phyloP scores from a whole-genome alignment of 2,113 vertebrate species.

The Ahaetulla prasina region DNA sequence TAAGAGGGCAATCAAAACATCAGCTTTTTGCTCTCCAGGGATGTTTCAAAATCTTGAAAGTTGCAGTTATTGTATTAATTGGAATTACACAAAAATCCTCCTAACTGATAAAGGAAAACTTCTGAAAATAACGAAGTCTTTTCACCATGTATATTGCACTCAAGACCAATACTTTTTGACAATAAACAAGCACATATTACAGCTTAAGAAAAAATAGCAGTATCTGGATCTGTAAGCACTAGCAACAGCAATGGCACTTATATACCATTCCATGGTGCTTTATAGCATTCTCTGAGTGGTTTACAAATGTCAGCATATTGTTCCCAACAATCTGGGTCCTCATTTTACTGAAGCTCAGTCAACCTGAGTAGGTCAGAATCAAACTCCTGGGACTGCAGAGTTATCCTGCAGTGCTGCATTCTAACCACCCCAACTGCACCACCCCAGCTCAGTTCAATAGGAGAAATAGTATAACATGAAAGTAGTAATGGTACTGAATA shows the following conservation, averaged over 20 bases:
- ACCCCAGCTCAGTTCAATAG: neutral
- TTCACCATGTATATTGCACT: neutral
- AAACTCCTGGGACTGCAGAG: neutral
- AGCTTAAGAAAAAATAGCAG: neutral
- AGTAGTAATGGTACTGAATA: neutral
- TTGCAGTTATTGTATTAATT: neutral
- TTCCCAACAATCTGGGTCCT: neutral
- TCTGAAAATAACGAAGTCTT: neutral
- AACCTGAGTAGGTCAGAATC: neutral
- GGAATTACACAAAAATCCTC: neutral
- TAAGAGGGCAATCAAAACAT: neutral
- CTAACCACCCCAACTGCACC: neutral
- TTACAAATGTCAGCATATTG: neutral
- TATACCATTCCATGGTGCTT: neutral
- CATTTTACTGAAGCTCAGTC: neutral
- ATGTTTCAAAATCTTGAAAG: neutral
- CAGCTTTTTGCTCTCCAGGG: neutral
- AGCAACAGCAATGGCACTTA: neutral
- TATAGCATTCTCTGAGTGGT: neutral
- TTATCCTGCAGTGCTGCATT: neutral
- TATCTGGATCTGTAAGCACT: neutral
- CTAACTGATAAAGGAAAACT: neutral
- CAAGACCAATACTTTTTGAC: neutral
- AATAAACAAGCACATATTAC: neutral
- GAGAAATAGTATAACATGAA: neutral